Percentiles rank a stretch among this genome's conserved stretches.
Conservation (phyloP, 2,797 vertebrate genomes). For the Phalloptychus januarius region DNA sequence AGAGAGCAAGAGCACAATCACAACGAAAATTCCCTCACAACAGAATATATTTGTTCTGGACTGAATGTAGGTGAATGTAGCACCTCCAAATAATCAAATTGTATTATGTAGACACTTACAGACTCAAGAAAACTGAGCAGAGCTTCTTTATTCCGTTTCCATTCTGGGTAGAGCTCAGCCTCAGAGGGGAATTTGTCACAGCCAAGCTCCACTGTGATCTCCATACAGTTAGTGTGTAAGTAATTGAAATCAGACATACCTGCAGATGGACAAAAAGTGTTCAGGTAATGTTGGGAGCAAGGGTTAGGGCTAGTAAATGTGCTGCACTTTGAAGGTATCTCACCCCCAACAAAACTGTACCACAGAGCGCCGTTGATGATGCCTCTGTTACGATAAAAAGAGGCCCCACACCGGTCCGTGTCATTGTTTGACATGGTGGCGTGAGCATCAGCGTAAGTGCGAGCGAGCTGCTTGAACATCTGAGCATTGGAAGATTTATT, state of each 20-base stretch:
- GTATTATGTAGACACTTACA: conserved; percentile 76
- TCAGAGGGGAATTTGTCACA: conserved; percentile 95
- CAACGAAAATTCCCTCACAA: background rate
- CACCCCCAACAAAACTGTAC: conserved; percentile 99
- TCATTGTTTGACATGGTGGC: conserved; percentile 91
- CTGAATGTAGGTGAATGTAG: background rate
- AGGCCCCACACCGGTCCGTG: conserved; percentile 90
- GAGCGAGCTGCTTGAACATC: conserved; percentile 91
- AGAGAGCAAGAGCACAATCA: conserved; percentile 3
- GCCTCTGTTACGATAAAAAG: conserved; percentile 86
- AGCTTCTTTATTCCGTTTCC: conserved; percentile 94
- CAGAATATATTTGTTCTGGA: background rate
- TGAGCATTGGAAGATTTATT: conserved; percentile 52
- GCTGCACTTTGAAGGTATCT: conserved; percentile 33
- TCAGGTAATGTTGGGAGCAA: background rate
- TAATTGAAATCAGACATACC: conserved; percentile 99
- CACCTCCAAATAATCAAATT: background rate
- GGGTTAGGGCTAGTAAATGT: too few species aligned
- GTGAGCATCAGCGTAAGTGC: conserved; percentile 90
- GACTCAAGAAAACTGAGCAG: conserved; percentile 91
- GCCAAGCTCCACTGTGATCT: conserved; percentile 95
- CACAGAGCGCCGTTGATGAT: conserved; percentile 95
- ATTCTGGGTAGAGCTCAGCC: conserved; percentile 89
- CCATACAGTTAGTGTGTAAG: conserved; percentile 95
- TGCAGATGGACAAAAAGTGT: conserved; percentile 47